Conservation (phyloP, 2,797 vertebrate genomes). For the Odontamblyopus rebecca region DNA sequence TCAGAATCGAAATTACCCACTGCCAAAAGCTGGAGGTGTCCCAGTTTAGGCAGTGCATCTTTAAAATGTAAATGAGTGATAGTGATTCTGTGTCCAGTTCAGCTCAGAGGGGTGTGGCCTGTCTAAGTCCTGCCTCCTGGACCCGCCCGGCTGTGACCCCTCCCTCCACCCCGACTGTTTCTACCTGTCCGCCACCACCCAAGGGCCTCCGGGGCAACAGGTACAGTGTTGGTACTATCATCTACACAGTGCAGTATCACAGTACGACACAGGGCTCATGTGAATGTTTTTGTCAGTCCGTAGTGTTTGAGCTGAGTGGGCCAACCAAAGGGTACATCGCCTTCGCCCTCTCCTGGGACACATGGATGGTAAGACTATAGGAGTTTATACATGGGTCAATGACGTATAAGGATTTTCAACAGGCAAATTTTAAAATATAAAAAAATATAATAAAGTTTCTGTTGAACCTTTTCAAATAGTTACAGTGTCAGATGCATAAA, state of each 20-base stretch:
- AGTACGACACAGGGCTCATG: not conserved
- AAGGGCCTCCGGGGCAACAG: conserved; percentile 26
- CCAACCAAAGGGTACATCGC: conserved; percentile 81
- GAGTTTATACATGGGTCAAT: not conserved
- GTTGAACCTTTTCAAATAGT: too few relatives aligned
- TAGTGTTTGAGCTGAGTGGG: conserved; percentile 83
- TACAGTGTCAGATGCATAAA: too few relatives aligned
- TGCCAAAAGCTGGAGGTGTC: too few relatives aligned
- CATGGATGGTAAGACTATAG: conserved; percentile 81
- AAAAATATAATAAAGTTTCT: too few relatives aligned
- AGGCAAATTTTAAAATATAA: too few relatives aligned
- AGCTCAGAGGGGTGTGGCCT: conserved; percentile 77
- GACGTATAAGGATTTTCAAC: too few relatives aligned
- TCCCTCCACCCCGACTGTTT: conserved; percentile 61
- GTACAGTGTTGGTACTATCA: conserved; percentile 9
- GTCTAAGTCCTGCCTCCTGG: conserved; percentile 79
- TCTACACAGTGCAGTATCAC: too few relatives aligned
- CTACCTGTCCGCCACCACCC: conserved; percentile 78
- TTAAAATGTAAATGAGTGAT: not conserved
- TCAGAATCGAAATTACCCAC: too few relatives aligned
- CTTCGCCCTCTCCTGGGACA: conserved; percentile 83
- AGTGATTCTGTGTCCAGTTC: conserved; percentile 65
- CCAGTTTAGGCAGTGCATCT: not conserved
- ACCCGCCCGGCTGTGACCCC: conserved; percentile 80
- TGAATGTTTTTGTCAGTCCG: conserved; percentile 35